Percentiles rank a stretch among this genome's conserved stretches.
Conservation (phyloP, 1,140 invertebrate genomes). For the Pomacea maculata region DNA sequence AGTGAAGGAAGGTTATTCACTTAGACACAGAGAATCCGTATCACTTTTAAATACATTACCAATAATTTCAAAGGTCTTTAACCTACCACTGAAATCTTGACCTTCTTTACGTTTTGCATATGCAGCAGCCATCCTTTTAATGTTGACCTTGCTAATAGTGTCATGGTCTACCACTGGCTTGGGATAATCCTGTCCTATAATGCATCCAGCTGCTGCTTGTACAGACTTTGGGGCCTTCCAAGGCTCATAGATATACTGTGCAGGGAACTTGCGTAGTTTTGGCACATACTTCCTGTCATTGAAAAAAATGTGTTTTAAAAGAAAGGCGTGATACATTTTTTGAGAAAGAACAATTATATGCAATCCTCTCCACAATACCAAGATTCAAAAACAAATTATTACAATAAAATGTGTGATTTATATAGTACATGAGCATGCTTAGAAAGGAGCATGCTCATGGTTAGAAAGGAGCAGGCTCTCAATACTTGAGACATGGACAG, state of each 20-base stretch:
- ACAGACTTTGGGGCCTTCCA: conserved; percentile 83
- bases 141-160: conserved; percentile 47
- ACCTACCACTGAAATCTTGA: conserved; percentile 13
- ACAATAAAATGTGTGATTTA: too few species aligned
- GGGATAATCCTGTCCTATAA: conserved; percentile 87
- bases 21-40: neutral
- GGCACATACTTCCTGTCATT: conserved; percentile 80
- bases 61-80: neutral
- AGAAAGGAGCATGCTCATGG: too few species aligned
- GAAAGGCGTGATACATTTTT: neutral
- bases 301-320: neutral
- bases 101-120: conserved; percentile 40
- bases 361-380: too few species aligned
- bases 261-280: conserved; percentile 82
- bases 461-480: too few species aligned
- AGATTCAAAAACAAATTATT: too few species aligned
- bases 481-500: too few species aligned
- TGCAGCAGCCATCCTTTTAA: conserved; percentile 51
- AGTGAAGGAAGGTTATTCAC: neutral
- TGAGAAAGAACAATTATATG: too few species aligned
- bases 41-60: neutral
- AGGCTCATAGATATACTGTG: conserved; percentile 87
- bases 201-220: conserved; percentile 80
- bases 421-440: too few species aligned
- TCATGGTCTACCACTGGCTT: conserved; percentile 84